A percentile compares a stretch with the other conserved stretches of the same genome.
Evolutionary conservation across 2,888 invertebrate genomes (phyloP).

Genomic region (Lottia gigantea): DNA sequence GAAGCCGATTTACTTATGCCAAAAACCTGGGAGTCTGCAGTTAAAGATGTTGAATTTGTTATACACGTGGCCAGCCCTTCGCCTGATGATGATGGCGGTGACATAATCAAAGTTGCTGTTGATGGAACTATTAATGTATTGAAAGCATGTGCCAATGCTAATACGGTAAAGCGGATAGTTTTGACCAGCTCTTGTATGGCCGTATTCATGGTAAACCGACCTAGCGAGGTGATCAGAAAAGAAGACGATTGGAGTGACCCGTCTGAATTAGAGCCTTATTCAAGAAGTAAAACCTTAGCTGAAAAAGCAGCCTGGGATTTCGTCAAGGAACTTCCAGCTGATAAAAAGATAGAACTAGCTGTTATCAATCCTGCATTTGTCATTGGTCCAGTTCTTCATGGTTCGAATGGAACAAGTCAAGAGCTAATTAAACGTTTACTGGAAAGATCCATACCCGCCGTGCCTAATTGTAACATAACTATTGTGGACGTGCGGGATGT

Average conservation of each 20-base stretch:
- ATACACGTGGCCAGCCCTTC: slow-evolving; percentile 70
- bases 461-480: not conserved
- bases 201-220: slow-evolving; percentile 32
- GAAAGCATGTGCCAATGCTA: slow-evolving; percentile 68
- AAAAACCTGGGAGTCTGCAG: slow-evolving; percentile 45
- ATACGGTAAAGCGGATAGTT: slow-evolving; percentile 70
- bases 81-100: slow-evolving; percentile 65
- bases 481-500: slow-evolving; percentile 70
- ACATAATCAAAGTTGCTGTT: slow-evolving; percentile 69
- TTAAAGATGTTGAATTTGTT: slow-evolving; percentile 64
- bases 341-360: slow-evolving; percentile 64
- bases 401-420: slow-evolving; percentile 15
- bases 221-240: not conserved
- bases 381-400: slow-evolving; percentile 20
- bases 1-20: slow-evolving; percentile 68
- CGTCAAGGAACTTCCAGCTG: slow-evolving; percentile 63
- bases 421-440: not conserved
- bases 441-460: not conserved
- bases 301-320: slow-evolving; percentile 71
- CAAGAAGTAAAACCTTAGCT: slow-evolving; percentile 69
- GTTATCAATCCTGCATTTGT: slow-evolving; percentile 21
- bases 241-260: slow-evolving; percentile 65
- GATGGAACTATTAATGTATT: slow-evolving; percentile 70
- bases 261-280: slow-evolving; percentile 54
- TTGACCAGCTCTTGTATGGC: slow-evolving; percentile 71